Percentiles rank a stretch among this genome's conserved stretches.
These are phyloP conservation scores for Dascyllus trimaculatus DNA, from an alignment of 2,113 vertebrate genomes.

Conservation along the genomic window DNA sequence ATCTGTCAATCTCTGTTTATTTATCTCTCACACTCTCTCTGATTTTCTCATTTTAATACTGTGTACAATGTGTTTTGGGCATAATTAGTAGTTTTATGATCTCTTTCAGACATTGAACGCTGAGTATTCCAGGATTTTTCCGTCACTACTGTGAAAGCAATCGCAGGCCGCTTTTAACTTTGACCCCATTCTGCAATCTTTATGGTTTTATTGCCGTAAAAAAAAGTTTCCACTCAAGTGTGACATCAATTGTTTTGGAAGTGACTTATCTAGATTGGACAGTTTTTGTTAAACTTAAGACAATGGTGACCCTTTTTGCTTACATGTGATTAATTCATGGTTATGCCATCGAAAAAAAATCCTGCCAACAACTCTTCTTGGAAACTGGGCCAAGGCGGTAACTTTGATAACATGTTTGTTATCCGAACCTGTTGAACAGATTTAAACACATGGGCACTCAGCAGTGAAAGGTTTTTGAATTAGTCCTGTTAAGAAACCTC, in stretches of 20 bases:
- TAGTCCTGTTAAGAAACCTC: slow-evolving; percentile 51
- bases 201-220: slow-evolving; percentile 53
- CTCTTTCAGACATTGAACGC: slow-evolving; percentile 21
- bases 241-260: slow-evolving; percentile 4
- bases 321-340: slow-evolving; percentile 18
- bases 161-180: slow-evolving; percentile 39
- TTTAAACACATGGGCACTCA: slow-evolving; percentile 27
- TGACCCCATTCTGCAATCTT: slow-evolving; percentile 71
- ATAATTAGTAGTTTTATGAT: slow-evolving; percentile 60
- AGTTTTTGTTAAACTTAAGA: not conserved
- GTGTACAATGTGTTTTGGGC: slow-evolving; percentile 35
- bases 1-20: not conserved
- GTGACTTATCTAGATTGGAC: no score
- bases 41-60: not conserved
- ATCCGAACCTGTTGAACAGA: slow-evolving; percentile 16
- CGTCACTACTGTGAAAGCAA: slow-evolving; percentile 3
- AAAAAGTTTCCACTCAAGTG: slow-evolving; percentile 21
- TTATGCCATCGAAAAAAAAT: not conserved
- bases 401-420: slow-evolving; percentile 25
- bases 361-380: not conserved
- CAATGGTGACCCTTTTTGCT: not conserved
- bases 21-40: not conserved
- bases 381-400: not conserved
- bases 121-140: not conserved
- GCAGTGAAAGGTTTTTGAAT: slow-evolving; percentile 34